Conservation (phyloP, 1,140 invertebrate genomes). For the Ditylenchus dipsaci region DNA sequence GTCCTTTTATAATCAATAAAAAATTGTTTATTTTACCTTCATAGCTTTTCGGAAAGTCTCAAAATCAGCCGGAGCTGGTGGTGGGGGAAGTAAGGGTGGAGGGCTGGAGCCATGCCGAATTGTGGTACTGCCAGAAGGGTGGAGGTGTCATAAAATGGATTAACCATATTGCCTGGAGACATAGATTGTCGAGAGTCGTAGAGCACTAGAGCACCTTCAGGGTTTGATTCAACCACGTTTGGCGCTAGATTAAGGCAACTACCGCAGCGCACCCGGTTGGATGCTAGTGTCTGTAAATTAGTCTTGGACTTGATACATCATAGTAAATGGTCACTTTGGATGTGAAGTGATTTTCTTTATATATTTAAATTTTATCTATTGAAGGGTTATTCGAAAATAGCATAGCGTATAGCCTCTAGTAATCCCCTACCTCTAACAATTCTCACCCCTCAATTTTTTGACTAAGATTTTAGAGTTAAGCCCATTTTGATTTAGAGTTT, state of each 20-base stretch:
- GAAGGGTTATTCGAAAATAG: no score
- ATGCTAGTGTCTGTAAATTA: background rate
- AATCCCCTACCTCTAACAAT: no score
- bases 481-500: no score
- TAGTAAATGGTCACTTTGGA: no score
- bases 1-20: no score
- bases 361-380: no score
- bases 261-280: background rate
- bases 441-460: no score
- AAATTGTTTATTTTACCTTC: constrained; percentile 12
- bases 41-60: constrained; percentile 4
- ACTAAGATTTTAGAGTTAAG: no score
- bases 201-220: background rate
- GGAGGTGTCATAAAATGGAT: background rate
- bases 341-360: no score
- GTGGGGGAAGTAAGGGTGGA: background rate
- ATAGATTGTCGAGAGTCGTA: background rate
- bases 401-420: no score
- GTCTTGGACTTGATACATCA: no score
- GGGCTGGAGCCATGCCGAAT: background rate
- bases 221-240: background rate
- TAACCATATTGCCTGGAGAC: background rate
- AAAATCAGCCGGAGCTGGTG: background rate
- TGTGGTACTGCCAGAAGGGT: background rate
- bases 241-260: background rate